Base-by-base conservation (phyloP, 2,113 vertebrate species). In the Upupa epops region DNA sequence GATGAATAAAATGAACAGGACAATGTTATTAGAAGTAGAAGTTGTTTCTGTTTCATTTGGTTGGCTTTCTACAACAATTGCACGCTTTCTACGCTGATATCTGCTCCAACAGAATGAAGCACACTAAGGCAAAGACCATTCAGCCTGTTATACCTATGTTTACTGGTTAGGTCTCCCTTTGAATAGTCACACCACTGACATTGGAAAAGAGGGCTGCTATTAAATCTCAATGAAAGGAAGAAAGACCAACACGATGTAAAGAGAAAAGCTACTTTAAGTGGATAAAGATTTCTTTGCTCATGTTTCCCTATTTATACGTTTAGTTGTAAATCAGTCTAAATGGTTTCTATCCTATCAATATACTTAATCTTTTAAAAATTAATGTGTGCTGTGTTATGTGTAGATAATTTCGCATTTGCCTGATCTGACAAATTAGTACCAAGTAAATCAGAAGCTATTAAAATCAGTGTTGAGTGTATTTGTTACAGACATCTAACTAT, bases 201-300 rank as follows among this genome's bases (percentile, higher is more conserved):
- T 74, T 71, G 78, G 17, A 60, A 19, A 63, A 59, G 36, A 31
- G 8, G 4, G 2, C 28, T 1, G 2, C 21, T 18, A 37, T 7
- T 52, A 42, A 88, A 88, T 52, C 72, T 17, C 37, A 59, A 9
- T 2, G 17, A 36, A 68, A 85, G 37, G 22, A 82, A 34, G 21
- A 84, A 81, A 79, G 22, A 52, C 8, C 0, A 0, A 64, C 5
- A 55, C 5, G 24, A 0, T 42, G 63, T 16, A 75, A 42, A 63
- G 42, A 75, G 21, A 65, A 74, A 74, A 74, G 8, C 31, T 66
- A 58, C 58, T 81, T 77, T 22, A 54, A 46, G 6, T 25, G 13
- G 26, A 58, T 70, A 37, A 86, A 32, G 4, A 46, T 36, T 73
- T 69, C 6, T 13, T 32, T 49, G 10, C n/a, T 54, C 7, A 5